Evolutionary conservation across 2,113 vertebrate genomes (phyloP).

Genomic region (Rallus limicola): DNA sequence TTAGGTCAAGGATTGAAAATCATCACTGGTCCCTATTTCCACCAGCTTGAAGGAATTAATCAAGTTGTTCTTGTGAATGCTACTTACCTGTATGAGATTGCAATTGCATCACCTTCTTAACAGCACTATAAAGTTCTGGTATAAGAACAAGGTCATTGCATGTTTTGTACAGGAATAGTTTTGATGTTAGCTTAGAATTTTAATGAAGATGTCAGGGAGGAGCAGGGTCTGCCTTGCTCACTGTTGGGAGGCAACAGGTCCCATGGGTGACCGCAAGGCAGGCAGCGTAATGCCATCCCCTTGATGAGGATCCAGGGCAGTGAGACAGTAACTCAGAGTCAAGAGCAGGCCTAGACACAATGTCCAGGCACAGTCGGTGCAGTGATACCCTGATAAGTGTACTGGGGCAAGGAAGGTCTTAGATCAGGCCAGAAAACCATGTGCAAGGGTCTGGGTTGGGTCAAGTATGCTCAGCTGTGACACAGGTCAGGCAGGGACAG

Average conservation of each 20-base stretch:
- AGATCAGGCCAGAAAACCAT: background rate
- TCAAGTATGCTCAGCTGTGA: background rate
- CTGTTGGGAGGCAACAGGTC: fast-evolving
- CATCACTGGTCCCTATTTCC: background rate
- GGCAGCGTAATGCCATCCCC: background rate
- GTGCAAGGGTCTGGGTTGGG: background rate
- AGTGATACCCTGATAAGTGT: background rate
- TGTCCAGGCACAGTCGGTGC: background rate
- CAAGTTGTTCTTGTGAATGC: background rate
- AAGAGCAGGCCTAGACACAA: background rate
- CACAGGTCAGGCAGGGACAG: background rate
- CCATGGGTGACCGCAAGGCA: background rate
- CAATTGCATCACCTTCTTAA: background rate
- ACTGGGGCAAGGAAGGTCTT: background rate
- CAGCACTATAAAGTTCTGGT: background rate
- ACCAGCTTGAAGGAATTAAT: background rate
- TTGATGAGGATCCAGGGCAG: fast-evolving
- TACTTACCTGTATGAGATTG: background rate
- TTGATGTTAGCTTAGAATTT: background rate
- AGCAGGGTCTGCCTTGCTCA: background rate
- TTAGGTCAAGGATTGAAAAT: background rate
- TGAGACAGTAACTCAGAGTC: background rate
- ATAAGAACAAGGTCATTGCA: background rate
- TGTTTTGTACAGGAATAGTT: background rate
- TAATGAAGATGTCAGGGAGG: too few relatives aligned